A percentile compares a stretch with the other conserved stretches of the same genome.
phyloP scores from a whole-genome alignment of 2,888 invertebrate genomes.

The Stegana nigrithorax region DNA sequence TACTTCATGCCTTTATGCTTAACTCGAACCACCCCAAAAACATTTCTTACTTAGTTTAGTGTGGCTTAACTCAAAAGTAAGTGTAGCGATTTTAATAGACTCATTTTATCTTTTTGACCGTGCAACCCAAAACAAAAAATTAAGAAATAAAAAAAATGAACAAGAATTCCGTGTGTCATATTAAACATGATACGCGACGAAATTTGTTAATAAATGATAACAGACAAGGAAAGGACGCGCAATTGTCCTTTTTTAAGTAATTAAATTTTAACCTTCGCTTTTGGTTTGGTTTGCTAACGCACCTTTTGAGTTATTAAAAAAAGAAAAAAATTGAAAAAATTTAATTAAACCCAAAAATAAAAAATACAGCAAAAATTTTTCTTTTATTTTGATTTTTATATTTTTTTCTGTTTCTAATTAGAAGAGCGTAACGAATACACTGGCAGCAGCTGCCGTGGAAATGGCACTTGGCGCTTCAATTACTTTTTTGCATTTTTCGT shows the following conservation, averaged over 20 bases:
- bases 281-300: constrained; percentile 26
- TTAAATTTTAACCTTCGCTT: constrained; percentile 35
- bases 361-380: constrained; percentile 57
- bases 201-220: neutral
- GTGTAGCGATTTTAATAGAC: constrained; percentile 55
- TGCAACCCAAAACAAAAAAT: constrained; percentile 39
- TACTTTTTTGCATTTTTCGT: constrained; percentile 9
- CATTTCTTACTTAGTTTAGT: no score
- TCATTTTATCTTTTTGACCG: constrained; percentile 46
- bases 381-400: neutral
- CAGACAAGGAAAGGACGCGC: no score
- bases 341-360: constrained; percentile 28
- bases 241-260: constrained; percentile 35
- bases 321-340: constrained; percentile 24
- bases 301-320: constrained; percentile 48
- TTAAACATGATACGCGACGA: neutral
- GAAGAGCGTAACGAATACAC: constrained; percentile 17
- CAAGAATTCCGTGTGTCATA: constrained; percentile 19
- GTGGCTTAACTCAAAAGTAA: constrained; percentile 11
- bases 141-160: constrained; percentile 52
- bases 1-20: neutral
- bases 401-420: constrained; percentile 10
- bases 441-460: constrained; percentile 25
- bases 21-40: constrained; percentile 9
- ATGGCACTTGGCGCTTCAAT: constrained; percentile 22